Evolutionary conservation across 2,113 vertebrate species (phyloP).

Genomic region (Cephalopholis sonnerati): DNA sequence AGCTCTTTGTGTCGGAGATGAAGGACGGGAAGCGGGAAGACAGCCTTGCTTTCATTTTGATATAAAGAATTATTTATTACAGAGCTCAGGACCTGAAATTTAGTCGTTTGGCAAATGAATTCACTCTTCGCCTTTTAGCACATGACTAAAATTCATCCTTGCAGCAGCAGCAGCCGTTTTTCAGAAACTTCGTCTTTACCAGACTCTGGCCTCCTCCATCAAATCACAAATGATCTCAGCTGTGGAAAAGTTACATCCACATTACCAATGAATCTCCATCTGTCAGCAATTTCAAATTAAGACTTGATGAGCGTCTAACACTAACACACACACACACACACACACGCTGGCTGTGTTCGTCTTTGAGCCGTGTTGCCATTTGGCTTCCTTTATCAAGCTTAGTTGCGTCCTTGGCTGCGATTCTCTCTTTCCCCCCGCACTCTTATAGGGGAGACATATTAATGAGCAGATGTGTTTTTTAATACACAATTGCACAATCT

Average conservation of each 20-base stretch:
- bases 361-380: conserved; percentile 34
- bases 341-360: not conserved
- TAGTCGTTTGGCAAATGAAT: not conserved
- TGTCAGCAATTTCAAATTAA: conserved; percentile 76
- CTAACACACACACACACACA: not conserved
- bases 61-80: not conserved
- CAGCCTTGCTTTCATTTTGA: not conserved
- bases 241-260: conserved; percentile 47
- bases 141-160: not conserved
- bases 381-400: conserved; percentile 37
- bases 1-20: conserved; percentile 36
- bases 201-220: conserved; percentile 21
- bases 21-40: not conserved
- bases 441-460: not conserved
- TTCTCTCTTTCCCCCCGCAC: not conserved
- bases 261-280: conserved; percentile 64
- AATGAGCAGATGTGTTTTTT: conserved; percentile 48
- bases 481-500: conserved; percentile 21
- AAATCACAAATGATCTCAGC: conserved; percentile 50
- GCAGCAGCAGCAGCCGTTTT: not conserved
- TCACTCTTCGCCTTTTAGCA: not conserved
- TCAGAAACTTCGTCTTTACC: conserved; percentile 14
- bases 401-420: conserved; percentile 44
- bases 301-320: conserved; percentile 36
- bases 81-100: too few species aligned